A percentile compares a stretch with the other conserved stretches of the same genome.
Conservation (phyloP, 2,113 vertebrate species). For the Leptodactylus fuscus region DNA sequence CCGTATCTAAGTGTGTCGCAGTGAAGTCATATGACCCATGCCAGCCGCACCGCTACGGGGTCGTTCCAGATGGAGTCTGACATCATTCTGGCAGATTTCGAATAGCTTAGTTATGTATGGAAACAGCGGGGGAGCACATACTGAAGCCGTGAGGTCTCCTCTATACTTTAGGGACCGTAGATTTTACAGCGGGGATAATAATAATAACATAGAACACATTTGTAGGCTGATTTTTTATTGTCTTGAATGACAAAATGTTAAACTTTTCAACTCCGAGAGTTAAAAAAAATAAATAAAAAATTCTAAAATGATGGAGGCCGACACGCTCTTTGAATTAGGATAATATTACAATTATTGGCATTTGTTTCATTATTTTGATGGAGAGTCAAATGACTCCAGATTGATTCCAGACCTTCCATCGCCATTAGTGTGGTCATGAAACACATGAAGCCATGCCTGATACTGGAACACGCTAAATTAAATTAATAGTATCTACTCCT, state of each 20-base stretch:
- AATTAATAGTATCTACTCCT: conserved; percentile 53
- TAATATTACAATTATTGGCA: conserved; percentile 44
- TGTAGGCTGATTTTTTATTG: conserved; percentile 12
- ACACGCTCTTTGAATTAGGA: conserved; percentile 56
- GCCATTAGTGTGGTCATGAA: conserved; percentile 19
- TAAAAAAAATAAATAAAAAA: not conserved
- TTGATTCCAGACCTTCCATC: conserved; percentile 50
- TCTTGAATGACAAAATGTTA: conserved; percentile 37
- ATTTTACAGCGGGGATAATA: not conserved
- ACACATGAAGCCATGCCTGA: conserved; percentile 54
- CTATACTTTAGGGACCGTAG: not conserved
- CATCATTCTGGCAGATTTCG: conserved; percentile 27
- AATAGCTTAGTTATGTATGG: not conserved
- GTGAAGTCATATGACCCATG: conserved; percentile 3
- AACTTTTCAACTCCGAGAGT: not conserved
- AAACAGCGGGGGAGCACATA: not conserved
- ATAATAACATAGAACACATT: conserved; percentile 14
- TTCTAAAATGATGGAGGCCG: not conserved
- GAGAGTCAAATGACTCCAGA: conserved; percentile 46
- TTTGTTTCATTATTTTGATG: conserved; percentile 44
- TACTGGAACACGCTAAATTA: conserved; percentile 37
- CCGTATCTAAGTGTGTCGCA: too few relatives aligned
- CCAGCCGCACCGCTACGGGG: not conserved
- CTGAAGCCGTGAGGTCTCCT: not conserved
- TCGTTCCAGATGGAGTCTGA: not conserved